phyloP scores from a whole-genome alignment of 2,888 invertebrate genomes.

The Plebejus melissa region DNA sequence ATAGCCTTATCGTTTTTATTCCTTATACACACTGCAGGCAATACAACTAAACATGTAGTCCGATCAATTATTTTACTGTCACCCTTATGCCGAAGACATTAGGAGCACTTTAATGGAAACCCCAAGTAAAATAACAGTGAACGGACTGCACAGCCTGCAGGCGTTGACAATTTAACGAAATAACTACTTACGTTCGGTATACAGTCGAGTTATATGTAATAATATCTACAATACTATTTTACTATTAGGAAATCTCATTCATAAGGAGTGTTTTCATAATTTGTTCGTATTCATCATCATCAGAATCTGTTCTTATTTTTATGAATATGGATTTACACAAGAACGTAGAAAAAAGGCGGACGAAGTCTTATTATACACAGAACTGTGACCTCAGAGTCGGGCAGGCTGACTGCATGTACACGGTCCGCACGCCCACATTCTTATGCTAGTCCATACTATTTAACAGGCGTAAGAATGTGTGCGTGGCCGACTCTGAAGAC shows the following conservation, averaged over 20 bases:
- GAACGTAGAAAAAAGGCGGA: too few species aligned
- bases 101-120: background rate
- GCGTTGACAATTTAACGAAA: conserved; percentile 26
- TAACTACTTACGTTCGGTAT: background rate
- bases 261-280: too few species aligned
- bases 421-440: too few species aligned
- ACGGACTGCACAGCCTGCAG: background rate
- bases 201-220: background rate
- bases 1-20: background rate
- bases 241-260: background rate
- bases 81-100: background rate
- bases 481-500: too few species aligned
- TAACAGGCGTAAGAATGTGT: too few species aligned
- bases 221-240: conserved; percentile 19
- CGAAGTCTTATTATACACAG: too few species aligned
- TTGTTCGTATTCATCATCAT: too few species aligned
- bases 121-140: background rate
- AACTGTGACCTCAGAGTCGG: too few species aligned
- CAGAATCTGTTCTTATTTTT: too few species aligned
- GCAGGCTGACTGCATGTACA: too few species aligned
- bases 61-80: background rate
- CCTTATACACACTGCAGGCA: background rate
- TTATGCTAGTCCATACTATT: too few species aligned
- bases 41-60: background rate
- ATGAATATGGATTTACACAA: too few species aligned